These are phyloP conservation scores for Coreoperca whiteheadi DNA, from an alignment of 2,113 vertebrate genomes.

Conservation along the genomic window DNA sequence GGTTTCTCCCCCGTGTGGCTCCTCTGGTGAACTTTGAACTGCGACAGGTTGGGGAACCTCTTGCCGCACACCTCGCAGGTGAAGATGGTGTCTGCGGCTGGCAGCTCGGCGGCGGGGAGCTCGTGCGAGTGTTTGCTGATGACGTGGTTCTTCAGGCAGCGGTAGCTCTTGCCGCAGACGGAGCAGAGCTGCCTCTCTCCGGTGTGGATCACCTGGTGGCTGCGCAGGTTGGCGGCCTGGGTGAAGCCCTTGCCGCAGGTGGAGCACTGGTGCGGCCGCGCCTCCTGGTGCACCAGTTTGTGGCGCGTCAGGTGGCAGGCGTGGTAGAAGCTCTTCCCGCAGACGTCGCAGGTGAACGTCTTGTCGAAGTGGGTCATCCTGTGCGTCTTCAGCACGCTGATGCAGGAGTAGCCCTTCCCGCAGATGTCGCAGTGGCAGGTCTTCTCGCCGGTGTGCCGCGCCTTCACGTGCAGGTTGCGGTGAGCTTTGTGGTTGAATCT, in stretches of 20 bases:
- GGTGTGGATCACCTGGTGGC: constrained; percentile 70
- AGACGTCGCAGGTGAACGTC: constrained; percentile 67
- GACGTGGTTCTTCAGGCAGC: constrained; percentile 78
- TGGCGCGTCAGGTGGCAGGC: constrained; percentile 78
- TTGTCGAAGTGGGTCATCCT: constrained; percentile 63
- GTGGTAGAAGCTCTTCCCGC: constrained; percentile 75
- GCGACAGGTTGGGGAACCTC: constrained; percentile 77
- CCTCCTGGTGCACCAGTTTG: constrained; percentile 72
- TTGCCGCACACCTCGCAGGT: constrained; percentile 74
- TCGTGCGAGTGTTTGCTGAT: constrained; percentile 75
- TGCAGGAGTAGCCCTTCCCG: constrained; percentile 59
- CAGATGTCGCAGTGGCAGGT: constrained; percentile 69
- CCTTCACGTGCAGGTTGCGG: constrained; percentile 59
- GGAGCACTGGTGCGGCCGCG: constrained; percentile 66
- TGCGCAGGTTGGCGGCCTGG: constrained; percentile 76
- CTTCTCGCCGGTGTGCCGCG: constrained; percentile 63
- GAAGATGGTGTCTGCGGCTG: constrained; percentile 32
- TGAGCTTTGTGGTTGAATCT: constrained; percentile 71
- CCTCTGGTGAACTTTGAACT: constrained; percentile 64
- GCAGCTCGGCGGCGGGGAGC: constrained; percentile 54
- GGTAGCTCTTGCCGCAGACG: constrained; percentile 74
- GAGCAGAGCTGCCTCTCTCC: constrained; percentile 77
- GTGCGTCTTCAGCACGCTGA: constrained; percentile 63
- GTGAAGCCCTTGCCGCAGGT: constrained; percentile 76
- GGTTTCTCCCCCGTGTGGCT: constrained; percentile 76